Percentiles rank a stretch among this genome's conserved stretches.
Evolutionary conservation across 2,797 vertebrate genomes (phyloP).

Genomic region (Eurystomus glaucurus): DNA sequence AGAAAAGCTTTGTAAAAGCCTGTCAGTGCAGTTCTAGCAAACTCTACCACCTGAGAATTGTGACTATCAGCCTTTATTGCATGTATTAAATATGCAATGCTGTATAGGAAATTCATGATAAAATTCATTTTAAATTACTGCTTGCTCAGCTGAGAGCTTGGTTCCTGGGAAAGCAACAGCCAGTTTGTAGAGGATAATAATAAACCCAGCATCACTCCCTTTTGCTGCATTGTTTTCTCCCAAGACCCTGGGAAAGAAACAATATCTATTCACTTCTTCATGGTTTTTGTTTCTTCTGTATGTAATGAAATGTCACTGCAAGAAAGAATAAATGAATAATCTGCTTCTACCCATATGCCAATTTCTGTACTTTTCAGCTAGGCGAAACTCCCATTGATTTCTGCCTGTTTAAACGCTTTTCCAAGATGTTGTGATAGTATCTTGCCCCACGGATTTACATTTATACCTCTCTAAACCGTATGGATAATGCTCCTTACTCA

Average conservation of each 20-base stretch:
- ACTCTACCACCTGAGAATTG: slow-evolving; percentile 5
- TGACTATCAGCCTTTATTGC: not conserved
- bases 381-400: not conserved
- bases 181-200: not conserved
- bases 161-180: slow-evolving; percentile 11
- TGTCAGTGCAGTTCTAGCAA: not conserved
- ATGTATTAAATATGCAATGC: not conserved
- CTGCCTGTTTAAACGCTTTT: not conserved
- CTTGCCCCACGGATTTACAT: not conserved
- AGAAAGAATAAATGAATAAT: slow-evolving; percentile 45
- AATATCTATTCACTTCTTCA: slow-evolving; percentile 36
- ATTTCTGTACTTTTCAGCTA: slow-evolving; percentile 18
- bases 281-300: slow-evolving; percentile 4
- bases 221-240: slow-evolving; percentile 53
- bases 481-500: not conserved
- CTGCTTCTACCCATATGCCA: not conserved
- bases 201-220: slow-evolving; percentile 32
- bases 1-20: not conserved
- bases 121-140: slow-evolving; percentile 3
- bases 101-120: not conserved
- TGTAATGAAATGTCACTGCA: slow-evolving; percentile 39
- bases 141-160: slow-evolving; percentile 5
- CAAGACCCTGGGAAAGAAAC: slow-evolving; percentile 32
- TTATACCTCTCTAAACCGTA: not conserved
- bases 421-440: not conserved